Evolutionary conservation across 2,888 invertebrate species (phyloP), one percentile per base, ranked within the genome.

Genomic region (Chironomus tentans): DNA sequence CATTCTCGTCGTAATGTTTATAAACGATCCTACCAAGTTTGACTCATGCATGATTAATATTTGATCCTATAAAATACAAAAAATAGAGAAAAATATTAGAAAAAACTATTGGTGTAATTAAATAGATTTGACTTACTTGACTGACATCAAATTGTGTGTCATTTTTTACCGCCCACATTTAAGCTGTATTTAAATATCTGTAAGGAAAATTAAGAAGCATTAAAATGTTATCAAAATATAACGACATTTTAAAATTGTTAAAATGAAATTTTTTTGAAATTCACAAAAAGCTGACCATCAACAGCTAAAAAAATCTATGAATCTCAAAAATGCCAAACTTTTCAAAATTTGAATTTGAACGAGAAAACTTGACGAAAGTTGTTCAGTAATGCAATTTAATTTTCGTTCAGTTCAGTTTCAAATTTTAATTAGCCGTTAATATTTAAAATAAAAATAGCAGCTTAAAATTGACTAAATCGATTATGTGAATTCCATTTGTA

Each of bases 391-490:
- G n/a, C n/a, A n/a, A n/a, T n/a, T n/a, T n/a, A n/a, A n/a, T n/a
- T n/a, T n/a, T n/a, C n/a, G n/a, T n/a, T n/a, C n/a, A n/a, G n/a
- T n/a, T n/a, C n/a, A n/a, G n/a, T n/a, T n/a, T n/a, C n/a, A n/a
- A n/a, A n/a, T n/a, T n/a, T n/a, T n/a, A n/a, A n/a, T n/a, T n/a
- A n/a, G n/a, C n/a, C n/a, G 80, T 77, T 82, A 81, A 80, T 80
- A 82, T 80, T 81, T 78, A 79, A 81, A 83, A 79, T 82, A 82
- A n/a, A n/a, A n/a, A n/a, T n/a, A n/a, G n/a, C n/a, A n/a, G n/a
- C n/a, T n/a, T n/a, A n/a, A n/a, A n/a, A n/a, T n/a, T n/a, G n/a
- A n/a, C n/a, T n/a, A n/a, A n/a, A n/a, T n/a, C n/a, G n/a, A n/a
- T n/a, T n/a, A 82, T 83, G 79, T 68, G 56, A 50, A n/a, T 62